Conservation (phyloP, 2,113 vertebrate genomes). For the Megalops atlanticus region DNA sequence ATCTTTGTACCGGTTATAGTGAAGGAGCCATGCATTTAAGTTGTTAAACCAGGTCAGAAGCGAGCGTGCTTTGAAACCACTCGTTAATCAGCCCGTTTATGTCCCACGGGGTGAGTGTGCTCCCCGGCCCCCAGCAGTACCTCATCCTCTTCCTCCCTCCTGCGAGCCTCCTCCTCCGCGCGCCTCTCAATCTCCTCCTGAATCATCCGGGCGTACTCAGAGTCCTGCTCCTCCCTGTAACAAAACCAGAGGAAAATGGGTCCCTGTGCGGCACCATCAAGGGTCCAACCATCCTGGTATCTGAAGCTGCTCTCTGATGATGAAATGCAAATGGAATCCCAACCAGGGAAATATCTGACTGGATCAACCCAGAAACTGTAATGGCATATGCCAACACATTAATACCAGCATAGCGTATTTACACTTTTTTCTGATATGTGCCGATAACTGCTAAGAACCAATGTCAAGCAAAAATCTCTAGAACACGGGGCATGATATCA, state of each 20-base stretch:
- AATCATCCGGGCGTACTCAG: conserved; percentile 12
- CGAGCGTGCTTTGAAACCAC: not conserved
- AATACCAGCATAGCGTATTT: too few relatives aligned
- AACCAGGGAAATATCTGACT: too few relatives aligned
- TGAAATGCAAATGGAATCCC: not conserved
- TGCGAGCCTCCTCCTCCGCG: conserved; percentile 14
- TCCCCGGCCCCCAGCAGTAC: not conserved
- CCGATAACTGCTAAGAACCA: too few relatives aligned
- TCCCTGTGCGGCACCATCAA: not conserved
- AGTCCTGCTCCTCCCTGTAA: conserved; percentile 37
- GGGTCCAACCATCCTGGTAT: not conserved
- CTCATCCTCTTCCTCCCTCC: conserved; percentile 34
- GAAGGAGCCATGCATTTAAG: too few relatives aligned
- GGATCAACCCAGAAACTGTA: too few relatives aligned
- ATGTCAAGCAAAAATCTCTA: too few relatives aligned
- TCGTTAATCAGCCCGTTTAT: not conserved
- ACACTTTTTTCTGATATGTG: too few relatives aligned
- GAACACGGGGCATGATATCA: too few relatives aligned
- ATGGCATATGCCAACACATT: too few relatives aligned
- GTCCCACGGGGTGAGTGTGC: not conserved
- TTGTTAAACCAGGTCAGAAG: not conserved
- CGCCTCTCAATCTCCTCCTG: conserved; percentile 41
- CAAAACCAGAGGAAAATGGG: not conserved
- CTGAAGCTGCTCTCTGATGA: not conserved
- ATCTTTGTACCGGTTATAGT: too few relatives aligned